phyloP scores from a whole-genome alignment of 2,797 vertebrate species.

The Myotis daubentonii region DNA sequence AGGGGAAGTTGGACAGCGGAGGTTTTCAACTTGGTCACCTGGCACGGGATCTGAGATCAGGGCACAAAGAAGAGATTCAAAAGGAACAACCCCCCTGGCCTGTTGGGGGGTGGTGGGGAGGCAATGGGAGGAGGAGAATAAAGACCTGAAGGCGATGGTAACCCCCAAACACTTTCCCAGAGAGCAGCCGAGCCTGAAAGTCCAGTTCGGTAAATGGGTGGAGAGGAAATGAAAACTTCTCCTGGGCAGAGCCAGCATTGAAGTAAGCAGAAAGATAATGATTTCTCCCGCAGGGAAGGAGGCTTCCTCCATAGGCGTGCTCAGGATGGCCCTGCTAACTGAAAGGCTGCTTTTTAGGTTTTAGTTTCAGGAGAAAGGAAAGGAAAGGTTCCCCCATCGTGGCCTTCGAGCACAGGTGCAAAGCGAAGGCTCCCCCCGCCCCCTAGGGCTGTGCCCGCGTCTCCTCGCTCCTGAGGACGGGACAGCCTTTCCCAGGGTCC shows the following conservation, averaged over 20 bases:
- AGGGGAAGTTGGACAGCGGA: not conserved
- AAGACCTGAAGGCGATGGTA: not conserved
- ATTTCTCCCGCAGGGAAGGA: not conserved
- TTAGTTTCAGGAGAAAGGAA: not conserved
- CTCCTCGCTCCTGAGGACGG: not conserved
- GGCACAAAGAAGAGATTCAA: constrained; percentile 50
- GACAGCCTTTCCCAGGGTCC: not conserved
- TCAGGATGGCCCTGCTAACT: not conserved
- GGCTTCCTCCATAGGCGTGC: not conserved
- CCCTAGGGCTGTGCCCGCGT: not conserved
- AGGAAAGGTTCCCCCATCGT: accelerated
- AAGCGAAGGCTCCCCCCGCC: not conserved
- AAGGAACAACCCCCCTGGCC: not conserved
- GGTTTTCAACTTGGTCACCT: not conserved
- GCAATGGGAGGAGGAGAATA: not conserved
- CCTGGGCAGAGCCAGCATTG: not conserved
- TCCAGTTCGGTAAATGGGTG: constrained; percentile 61
- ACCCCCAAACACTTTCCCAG: constrained; percentile 28
- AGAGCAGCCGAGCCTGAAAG: constrained; percentile 60
- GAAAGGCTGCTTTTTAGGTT: not conserved
- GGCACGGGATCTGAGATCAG: not conserved
- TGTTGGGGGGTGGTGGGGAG: too few relatives aligned
- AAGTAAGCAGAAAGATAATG: not conserved
- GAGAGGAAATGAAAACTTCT: constrained; percentile 46
- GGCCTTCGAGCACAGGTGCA: not conserved